Conservation (phyloP, 2,113 vertebrate genomes). For the Tychaedon coryphoeus region DNA sequence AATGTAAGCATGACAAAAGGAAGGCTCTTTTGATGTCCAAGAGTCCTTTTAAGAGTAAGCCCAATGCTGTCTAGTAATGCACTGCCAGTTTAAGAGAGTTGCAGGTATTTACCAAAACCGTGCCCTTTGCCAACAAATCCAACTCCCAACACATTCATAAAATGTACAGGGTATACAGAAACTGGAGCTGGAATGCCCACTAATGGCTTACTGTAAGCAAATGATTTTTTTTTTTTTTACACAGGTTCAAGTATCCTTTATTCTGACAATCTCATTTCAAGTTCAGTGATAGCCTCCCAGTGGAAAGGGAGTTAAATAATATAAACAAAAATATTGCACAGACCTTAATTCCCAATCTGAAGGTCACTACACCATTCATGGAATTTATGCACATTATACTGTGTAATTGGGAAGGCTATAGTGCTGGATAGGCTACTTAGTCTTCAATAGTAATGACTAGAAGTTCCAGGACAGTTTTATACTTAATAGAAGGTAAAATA, state of each 20-base stretch:
- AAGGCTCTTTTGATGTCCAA: neutral
- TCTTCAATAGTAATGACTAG: neutral
- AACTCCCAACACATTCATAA: neutral
- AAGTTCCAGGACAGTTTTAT: neutral
- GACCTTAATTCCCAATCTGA: neutral
- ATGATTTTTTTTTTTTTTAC: neutral
- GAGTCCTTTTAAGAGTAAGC: neutral
- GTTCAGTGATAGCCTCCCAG: neutral
- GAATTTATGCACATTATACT: neutral
- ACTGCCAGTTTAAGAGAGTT: neutral
- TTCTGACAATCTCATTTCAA: neutral
- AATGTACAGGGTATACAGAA: neutral
- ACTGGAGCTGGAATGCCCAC: constrained; percentile 50
- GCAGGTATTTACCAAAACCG: neutral
- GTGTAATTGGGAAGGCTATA: neutral
- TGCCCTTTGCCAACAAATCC: neutral
- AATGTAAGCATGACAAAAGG: neutral
- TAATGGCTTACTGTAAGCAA: constrained; percentile 24
- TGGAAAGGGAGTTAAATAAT: neutral
- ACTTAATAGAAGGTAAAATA: neutral
- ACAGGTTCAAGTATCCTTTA: neutral
- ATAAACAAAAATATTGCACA: neutral
- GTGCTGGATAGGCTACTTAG: neutral
- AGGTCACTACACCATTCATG: neutral
- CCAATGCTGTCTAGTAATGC: neutral